A percentile compares a stretch with the other conserved stretches of the same genome.
Conservation (phyloP, 92 coral and sea anemone species). For the Bergia puertoricense region DNA sequence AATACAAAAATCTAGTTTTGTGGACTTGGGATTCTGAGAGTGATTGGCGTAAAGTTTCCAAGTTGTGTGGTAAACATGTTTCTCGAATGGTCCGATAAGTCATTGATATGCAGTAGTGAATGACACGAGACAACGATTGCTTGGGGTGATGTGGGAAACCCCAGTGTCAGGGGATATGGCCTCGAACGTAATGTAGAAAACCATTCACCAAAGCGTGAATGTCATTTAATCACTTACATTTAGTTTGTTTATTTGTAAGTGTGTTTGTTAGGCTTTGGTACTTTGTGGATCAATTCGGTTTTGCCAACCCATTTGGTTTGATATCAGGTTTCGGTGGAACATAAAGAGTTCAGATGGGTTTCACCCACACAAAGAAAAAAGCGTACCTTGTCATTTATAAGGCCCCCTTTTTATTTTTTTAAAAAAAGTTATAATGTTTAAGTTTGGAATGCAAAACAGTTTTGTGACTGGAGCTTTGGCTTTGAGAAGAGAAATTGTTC, state of each 20-base stretch:
- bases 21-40: not conserved
- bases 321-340: slow-evolving; percentile 17
- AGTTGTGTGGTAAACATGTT: slow-evolving; percentile 42
- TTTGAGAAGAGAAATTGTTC: not conserved
- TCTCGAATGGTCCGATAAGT: not conserved
- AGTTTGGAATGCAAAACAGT: not conserved
- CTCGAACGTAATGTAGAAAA: not conserved
- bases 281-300: not conserved
- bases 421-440: not conserved
- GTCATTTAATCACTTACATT: not conserved
- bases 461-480: not conserved
- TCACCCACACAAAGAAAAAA: not conserved
- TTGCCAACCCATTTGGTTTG: not conserved
- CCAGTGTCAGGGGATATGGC: not conserved
- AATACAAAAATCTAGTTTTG: not conserved
- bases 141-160: not conserved
- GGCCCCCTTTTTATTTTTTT: not conserved
- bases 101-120: not conserved
- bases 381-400: not conserved
- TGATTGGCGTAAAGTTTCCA: not conserved
- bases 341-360: not conserved
- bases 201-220: not conserved
- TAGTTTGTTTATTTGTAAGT: slow-evolving; percentile 18
- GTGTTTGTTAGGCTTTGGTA: not conserved
- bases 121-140: not conserved